A percentile compares a stretch with the other conserved stretches of the same genome.
phyloP scores from a whole-genome alignment of 2,113 vertebrate genomes.

The Indri indri region DNA sequence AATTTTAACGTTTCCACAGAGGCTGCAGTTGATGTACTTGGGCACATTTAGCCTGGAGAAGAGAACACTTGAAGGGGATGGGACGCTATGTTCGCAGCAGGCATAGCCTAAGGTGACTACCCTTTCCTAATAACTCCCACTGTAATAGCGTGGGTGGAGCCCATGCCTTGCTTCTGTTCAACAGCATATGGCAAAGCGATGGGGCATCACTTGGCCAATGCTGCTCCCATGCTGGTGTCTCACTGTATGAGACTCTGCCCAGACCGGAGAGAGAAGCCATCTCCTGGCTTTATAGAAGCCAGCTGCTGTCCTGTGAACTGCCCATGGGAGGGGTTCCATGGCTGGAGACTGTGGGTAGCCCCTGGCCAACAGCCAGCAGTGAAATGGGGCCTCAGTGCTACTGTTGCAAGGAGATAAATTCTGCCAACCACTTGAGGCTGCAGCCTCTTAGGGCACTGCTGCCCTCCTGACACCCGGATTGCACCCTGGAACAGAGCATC shows the following conservation, averaged over 20 bases:
- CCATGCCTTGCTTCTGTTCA: neutral
- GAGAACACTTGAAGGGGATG: neutral
- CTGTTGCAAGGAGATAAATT: neutral
- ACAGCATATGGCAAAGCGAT: neutral
- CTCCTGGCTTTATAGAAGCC: neutral
- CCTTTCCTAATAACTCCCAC: neutral
- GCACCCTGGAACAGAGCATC: neutral
- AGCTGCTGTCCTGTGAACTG: neutral
- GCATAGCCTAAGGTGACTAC: neutral
- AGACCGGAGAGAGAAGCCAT: neutral
- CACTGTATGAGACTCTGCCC: neutral
- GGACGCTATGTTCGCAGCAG: neutral
- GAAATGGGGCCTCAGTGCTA: neutral
- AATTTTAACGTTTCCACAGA: neutral
- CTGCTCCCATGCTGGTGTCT: neutral
- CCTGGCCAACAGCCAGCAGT: neutral
- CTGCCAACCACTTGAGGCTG: neutral
- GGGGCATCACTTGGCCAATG: neutral
- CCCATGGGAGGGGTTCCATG: rapidly evolving
- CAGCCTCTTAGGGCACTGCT: neutral
- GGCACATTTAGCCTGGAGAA: neutral
- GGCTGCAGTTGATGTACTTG: too few species aligned
- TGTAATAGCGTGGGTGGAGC: neutral
- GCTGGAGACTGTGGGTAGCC: neutral
- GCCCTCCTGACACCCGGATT: neutral